Evolutionary conservation across 2,113 vertebrate species (phyloP), one percentile per base, ranked within the genome.

Genomic region (Stigmatopora nigra): DNA sequence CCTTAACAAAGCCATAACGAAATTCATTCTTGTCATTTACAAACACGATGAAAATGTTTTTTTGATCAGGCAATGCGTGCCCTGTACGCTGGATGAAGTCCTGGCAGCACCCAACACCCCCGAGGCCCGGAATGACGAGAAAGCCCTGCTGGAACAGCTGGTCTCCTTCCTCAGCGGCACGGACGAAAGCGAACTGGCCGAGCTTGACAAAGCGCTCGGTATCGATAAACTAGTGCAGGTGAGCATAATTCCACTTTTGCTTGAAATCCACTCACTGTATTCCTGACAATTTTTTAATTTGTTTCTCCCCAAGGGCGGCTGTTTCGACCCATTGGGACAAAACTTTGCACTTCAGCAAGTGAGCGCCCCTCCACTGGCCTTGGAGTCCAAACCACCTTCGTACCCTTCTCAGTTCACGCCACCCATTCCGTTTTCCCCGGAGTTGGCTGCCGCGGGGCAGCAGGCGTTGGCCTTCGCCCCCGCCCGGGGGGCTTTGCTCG

Each of bases 201-300:
- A 96, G 77, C 88, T 97, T 71, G 95, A 97, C 82, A 90, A 93
- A 61, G 95, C 95, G 0, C 90, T 97, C 46, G 95, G 95, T 14
- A 97, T 98, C 4, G 95, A 97, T 87, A 97, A 97, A 72, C 90
- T 98, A 57, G 93, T 98, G 8, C 95, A 98, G 93, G 95, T 96
- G 67, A 69, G 19, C 35, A 17, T 59, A 61, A 74, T 38, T 12
- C 1, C 38, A 41, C 9, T 41, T 41, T 7, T 10, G 38, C 38
- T 41, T 53, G 10, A 53, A 22, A 20, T 53, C 10, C 3, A 41
- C 22, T 52, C 35, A 22, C 4, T 10, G 41, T 1, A n/a, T 19
- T 64, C 12, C 31, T 25, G 8, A 45, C 55, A 12, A n/a, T 5
- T 48, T 5, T 7, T 3, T 31, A 1, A 41, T 19, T 13, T 7